phyloP scores from a whole-genome alignment of 1,140 invertebrate genomes.

The Stegodyphus mimosarum region DNA sequence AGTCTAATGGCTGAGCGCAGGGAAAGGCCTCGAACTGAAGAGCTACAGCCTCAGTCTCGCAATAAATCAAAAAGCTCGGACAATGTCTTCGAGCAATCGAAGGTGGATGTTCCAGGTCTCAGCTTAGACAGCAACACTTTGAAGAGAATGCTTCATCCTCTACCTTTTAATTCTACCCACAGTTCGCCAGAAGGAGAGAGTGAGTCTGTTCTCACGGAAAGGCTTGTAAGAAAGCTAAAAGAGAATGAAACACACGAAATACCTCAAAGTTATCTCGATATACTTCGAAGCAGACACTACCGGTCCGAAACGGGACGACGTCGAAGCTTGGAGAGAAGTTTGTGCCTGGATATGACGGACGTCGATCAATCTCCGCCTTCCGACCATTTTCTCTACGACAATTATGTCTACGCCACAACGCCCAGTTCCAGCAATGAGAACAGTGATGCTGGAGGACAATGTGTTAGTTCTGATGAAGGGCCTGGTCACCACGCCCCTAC shows the following conservation, averaged over 20 bases:
- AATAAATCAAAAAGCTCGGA: slow-evolving; percentile 80
- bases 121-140: slow-evolving; percentile 84
- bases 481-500: slow-evolving; percentile 25
- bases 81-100: slow-evolving; percentile 76
- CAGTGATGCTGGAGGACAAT: slow-evolving; percentile 54
- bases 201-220: slow-evolving; percentile 70
- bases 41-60: slow-evolving; percentile 7
- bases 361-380: slow-evolving; percentile 62
- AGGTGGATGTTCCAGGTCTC: slow-evolving; percentile 67
- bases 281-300: slow-evolving; percentile 38
- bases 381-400: slow-evolving; percentile 72
- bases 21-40: background rate
- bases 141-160: slow-evolving; percentile 92
- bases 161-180: slow-evolving; percentile 75
- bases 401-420: slow-evolving; percentile 80
- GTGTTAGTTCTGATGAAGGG: slow-evolving; percentile 61
- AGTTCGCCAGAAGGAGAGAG: slow-evolving; percentile 89
- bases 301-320: slow-evolving; percentile 61
- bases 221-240: slow-evolving; percentile 47
- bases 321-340: slow-evolving; percentile 68
- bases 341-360: slow-evolving; percentile 81
- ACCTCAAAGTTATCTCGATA: no score
- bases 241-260: slow-evolving; percentile 38
- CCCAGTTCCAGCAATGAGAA: slow-evolving; percentile 63
- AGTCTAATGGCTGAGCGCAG: slow-evolving; percentile 15